phyloP scores from a whole-genome alignment of 2,797 vertebrate species.

The Hypotaenidia philippensis region DNA sequence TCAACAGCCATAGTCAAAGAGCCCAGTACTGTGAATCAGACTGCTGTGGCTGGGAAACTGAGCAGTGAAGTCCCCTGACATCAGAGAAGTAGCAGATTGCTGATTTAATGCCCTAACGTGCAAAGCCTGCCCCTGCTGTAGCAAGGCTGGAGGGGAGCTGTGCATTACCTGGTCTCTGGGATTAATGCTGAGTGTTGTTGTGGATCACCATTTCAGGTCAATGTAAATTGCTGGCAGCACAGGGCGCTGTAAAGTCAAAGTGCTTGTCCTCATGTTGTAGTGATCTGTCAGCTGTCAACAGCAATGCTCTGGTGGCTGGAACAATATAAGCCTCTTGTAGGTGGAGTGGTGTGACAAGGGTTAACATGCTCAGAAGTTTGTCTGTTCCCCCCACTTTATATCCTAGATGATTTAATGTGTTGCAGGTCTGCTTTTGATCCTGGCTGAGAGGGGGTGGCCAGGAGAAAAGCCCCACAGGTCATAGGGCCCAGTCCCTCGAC shows the following conservation, averaged over 20 bases:
- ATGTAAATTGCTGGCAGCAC: background rate
- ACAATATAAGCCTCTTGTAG: background rate
- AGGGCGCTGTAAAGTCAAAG: background rate
- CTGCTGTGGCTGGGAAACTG: background rate
- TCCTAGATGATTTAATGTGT: background rate
- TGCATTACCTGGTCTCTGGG: background rate
- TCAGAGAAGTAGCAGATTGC: background rate
- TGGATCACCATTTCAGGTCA: background rate
- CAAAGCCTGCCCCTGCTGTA: background rate
- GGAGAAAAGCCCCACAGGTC: rapidly evolving
- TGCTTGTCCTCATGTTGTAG: background rate
- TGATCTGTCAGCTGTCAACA: background rate
- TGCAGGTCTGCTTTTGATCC: background rate
- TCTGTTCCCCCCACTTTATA: background rate
- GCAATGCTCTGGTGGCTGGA: background rate
- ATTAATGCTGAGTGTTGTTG: background rate
- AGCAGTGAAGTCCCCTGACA: background rate
- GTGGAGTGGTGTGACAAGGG: background rate
- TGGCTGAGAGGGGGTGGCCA: background rate
- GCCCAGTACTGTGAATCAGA: background rate
- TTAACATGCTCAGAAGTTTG: background rate
- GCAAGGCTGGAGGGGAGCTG: background rate
- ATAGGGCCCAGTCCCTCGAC: background rate
- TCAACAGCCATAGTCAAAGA: background rate
- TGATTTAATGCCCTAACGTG: background rate